Conservation (phyloP, 2,797 vertebrate species). For the Muscicapa striata region DNA sequence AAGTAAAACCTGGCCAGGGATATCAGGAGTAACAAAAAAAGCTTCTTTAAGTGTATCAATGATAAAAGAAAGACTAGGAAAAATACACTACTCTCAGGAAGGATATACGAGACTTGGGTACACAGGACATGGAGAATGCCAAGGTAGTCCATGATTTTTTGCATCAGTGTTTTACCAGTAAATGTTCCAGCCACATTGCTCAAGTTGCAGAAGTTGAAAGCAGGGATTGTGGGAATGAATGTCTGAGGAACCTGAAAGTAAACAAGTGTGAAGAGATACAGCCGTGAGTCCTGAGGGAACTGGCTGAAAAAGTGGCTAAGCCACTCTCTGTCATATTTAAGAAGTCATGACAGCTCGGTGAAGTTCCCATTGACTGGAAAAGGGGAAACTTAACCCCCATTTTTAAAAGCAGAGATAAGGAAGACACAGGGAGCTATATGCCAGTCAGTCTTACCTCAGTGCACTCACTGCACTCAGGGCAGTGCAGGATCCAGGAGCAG, state of each 20-base stretch:
- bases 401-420: background rate
- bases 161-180: background rate
- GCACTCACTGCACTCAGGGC: background rate
- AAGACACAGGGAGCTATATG: background rate
- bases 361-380: background rate
- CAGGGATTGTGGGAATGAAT: too few species aligned
- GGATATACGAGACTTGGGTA: rapidly evolving
- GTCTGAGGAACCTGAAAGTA: background rate
- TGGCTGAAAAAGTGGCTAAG: rapidly evolving
- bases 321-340: background rate
- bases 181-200: background rate
- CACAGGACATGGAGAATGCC: background rate
- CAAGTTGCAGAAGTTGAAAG: background rate
- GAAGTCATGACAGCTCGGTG: background rate
- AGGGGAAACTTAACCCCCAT: background rate
- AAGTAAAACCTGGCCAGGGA: background rate
- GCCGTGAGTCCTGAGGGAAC: background rate
- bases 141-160: background rate
- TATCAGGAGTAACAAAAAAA: background rate
- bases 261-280: background rate
- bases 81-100: background rate
- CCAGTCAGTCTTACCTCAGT: background rate
- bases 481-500: background rate
- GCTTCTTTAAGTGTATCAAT: background rate
- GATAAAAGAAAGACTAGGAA: background rate